Base-by-base conservation (phyloP, 2,888 invertebrate species). In the Ceratothoa steindachneri region DNA sequence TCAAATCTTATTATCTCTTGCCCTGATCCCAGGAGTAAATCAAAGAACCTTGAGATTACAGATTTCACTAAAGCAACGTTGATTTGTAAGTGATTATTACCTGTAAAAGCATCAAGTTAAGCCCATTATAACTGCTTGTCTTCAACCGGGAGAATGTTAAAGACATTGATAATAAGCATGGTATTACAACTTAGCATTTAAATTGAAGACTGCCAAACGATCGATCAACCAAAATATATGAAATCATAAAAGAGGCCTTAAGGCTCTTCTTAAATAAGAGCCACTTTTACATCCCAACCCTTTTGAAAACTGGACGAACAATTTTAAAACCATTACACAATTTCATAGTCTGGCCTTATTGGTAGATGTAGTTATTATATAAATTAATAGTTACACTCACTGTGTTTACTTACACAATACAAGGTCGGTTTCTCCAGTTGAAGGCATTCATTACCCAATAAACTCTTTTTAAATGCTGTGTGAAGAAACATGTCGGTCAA, bases 311-410 rank as follows among this genome's bases (percentile, higher is more conserved):
- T 19, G 55, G 24, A 22, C 55, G 55, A 55, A 55, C 55, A 55
- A 55, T 55, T 55, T 55, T 55, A 55, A 55, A 55, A 55, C 24
- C 9, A 55, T 55, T 55, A 55, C 51, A 55, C 75, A 75, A 75
- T 75, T 75, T 75, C 75, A 75, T 72, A 72, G 75, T 75, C 70
- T 69, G 67, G 55, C 60, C 72, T 75, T 69, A 60, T 69, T 72
- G 75, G 75, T 69, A 72, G 72, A 75, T 75, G 75, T 75, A 75
- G 75, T 72, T 72, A 75, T 75, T 75, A 75, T 69, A 75, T 72
- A 75, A 75, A 75, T 75, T 75, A 75, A 75, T 75, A 75, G 75
- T 75, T 75, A 75, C 72, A 60, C 72, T 72, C 75, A 69, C 69
- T 69, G 72, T 75, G 75, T 75, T 75, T 75, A 75, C 75, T 72